Conservation (phyloP, 2,113 vertebrate species). For the Corapipo altera region DNA sequence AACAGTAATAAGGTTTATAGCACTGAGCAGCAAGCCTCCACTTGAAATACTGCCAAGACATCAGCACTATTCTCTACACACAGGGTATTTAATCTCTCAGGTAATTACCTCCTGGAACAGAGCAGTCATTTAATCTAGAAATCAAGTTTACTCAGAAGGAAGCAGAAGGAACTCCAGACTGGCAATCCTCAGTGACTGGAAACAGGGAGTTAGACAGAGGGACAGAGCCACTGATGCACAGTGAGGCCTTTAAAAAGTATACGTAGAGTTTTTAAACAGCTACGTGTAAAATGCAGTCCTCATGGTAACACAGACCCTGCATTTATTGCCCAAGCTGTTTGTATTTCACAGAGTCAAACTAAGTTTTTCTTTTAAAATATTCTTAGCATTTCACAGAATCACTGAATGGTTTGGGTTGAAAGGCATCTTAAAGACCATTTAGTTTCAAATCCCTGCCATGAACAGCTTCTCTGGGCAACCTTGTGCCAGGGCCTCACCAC, state of each 20-base stretch:
- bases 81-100: not conserved
- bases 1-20: not conserved
- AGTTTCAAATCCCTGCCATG: not conserved
- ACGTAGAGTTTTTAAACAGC: fast-evolving
- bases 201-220: not conserved
- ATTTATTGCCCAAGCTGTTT: not conserved
- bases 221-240: not conserved
- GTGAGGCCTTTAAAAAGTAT: not conserved
- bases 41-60: not conserved
- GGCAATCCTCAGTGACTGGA: not conserved
- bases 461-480: not conserved
- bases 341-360: not conserved
- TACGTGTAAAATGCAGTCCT: not conserved
- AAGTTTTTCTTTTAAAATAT: not conserved
- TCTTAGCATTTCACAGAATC: not conserved
- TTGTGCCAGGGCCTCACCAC: not conserved
- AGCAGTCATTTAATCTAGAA: not conserved
- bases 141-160: not conserved
- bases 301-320: not conserved
- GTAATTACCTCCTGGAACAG: not conserved
- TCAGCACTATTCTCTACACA: not conserved
- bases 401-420: not conserved
- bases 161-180: not conserved
- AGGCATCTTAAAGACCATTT: not conserved
- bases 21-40: not conserved